Evolutionary conservation across 2,888 invertebrate genomes (phyloP).

Genomic region (Opisthograptis luteolata): DNA sequence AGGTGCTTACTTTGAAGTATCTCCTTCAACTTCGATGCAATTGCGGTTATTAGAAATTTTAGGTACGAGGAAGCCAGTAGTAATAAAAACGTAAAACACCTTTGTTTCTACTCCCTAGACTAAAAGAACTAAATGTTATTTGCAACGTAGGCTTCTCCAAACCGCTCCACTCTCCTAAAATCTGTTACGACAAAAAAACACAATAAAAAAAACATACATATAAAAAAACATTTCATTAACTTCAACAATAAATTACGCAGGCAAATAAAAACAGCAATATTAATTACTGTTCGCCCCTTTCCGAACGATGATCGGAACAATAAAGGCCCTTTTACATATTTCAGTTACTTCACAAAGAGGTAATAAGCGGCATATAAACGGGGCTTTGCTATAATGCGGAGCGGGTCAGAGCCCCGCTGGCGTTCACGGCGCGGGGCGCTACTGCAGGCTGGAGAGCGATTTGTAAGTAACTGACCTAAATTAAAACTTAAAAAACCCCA

Average conservation of each 20-base stretch:
- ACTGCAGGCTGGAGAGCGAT: not conserved
- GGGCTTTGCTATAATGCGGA: not conserved
- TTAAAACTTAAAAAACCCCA: too few species aligned
- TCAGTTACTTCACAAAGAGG: constrained; percentile 9
- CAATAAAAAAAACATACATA: not conserved
- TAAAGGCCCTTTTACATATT: constrained; percentile 19
- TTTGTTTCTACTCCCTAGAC: too few species aligned
- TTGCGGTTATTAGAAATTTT: too few species aligned
- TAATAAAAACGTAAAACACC: too few species aligned
- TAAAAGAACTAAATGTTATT: too few species aligned
- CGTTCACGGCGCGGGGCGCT: not conserved
- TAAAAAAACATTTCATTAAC: not conserved
- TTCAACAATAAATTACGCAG: not conserved
- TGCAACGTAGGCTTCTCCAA: too few species aligned
- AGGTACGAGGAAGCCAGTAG: too few species aligned
- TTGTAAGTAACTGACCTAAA: too few species aligned
- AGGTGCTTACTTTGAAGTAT: too few species aligned
- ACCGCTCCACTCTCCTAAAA: too few species aligned
- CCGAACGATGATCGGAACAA: constrained; percentile 17
- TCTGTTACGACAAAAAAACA: not conserved
- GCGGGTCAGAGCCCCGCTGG: constrained; percentile 5
- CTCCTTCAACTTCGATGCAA: too few species aligned
- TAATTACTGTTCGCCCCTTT: constrained; percentile 10
- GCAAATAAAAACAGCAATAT: constrained; percentile 7
- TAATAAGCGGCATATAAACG: constrained; percentile 1